Base-by-base conservation (phyloP, 2,797 vertebrate genomes). In the Anguilla megastoma region DNA sequence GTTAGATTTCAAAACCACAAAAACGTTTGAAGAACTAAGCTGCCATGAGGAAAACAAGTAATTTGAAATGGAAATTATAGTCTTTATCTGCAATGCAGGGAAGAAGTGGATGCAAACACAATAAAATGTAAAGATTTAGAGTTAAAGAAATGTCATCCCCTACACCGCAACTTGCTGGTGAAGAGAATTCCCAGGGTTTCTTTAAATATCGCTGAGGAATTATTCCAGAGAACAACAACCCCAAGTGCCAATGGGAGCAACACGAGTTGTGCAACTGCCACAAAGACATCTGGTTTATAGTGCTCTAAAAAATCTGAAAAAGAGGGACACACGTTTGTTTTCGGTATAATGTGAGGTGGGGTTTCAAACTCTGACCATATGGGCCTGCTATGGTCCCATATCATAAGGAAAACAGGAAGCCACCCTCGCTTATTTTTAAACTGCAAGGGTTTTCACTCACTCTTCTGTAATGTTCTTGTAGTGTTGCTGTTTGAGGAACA, bases 151-250 rank as follows among this genome's bases (percentile, higher is more conserved):
- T 87, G 82, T 82, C 88, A 79, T 92, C 90, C 90, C 90, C 56
- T 52, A 87, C 82, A 52, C 89, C 86, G 71, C 79, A 88, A 66
- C 69, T 36, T 74, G 21, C 69, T 58, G 80, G 91, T 92, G 88
- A 60, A 45, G 80, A 93, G 89, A 93, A 91, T 95, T 95, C 94
- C 90, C 94, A 95, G 89, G 89, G 90, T 14, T 86, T 92, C 93
- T 94, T 94, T 92, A 95, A 95, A 96, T 96, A 96, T 92, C 92
- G 86, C 36, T 76, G 90, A 91, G 83, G 80, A 45, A 88, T 89
- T 94, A 89, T 88, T 88, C 89, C 84, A 90, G 86, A n/a, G 89
- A 90, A 91, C 90, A 85, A 69, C 58, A 33, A 92, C 90, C 69
- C 87, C 16, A 41, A 58, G 45, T 85, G 52, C 74, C 86, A 56